Evolutionary conservation across 2,797 vertebrate genomes (phyloP).

Genomic region (Acanthurus tractus): DNA sequence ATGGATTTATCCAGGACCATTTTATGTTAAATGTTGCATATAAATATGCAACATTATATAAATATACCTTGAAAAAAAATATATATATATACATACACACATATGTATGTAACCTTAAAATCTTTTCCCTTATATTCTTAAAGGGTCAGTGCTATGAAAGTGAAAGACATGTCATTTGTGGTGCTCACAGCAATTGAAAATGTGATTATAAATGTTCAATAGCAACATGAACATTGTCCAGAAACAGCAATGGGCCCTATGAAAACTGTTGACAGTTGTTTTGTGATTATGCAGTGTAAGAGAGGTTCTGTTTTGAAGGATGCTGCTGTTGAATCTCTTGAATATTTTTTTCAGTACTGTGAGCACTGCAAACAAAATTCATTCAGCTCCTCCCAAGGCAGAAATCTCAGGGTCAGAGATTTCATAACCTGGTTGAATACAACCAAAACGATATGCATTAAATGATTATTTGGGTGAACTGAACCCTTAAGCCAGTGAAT

Average conservation of each 20-base stretch:
- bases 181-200: slow-evolving; percentile 19
- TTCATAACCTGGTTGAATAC: not conserved
- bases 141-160: not conserved
- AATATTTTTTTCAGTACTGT: slow-evolving; percentile 26
- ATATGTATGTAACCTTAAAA: not conserved
- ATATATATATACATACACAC: not conserved
- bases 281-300: slow-evolving; percentile 22
- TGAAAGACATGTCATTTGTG: not conserved
- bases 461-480: not conserved
- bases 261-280: slow-evolving; percentile 41
- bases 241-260: slow-evolving; percentile 20
- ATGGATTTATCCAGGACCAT: not conserved
- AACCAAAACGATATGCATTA: not conserved
- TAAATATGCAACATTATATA: too few species aligned
- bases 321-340: slow-evolving; percentile 37
- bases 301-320: slow-evolving; percentile 25
- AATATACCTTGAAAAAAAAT: too few species aligned
- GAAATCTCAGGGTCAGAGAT: not conserved
- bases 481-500: not conserved
- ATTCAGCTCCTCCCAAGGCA: not conserved
- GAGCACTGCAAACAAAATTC: not conserved
- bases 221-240: slow-evolving; percentile 18
- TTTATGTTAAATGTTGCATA: too few species aligned
- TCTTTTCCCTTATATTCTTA: not conserved
- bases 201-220: slow-evolving; percentile 39